Base-by-base conservation (phyloP, 2,113 vertebrate species). In the Eurystomus gularis region DNA sequence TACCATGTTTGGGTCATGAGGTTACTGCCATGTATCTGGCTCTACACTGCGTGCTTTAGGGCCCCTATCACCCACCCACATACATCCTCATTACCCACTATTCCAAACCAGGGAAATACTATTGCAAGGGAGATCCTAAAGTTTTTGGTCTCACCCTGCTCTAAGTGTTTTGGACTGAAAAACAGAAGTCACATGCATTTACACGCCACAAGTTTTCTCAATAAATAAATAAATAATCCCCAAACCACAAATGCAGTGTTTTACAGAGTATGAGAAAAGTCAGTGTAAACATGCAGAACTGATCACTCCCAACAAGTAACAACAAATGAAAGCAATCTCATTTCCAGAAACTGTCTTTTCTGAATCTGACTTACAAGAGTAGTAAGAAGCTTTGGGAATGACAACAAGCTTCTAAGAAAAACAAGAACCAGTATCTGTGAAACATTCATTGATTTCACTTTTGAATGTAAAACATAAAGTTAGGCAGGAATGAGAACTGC, bases 21-120 rank as follows among this genome's bases (percentile, higher is more conserved):
- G 29, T 25, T 28, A 39, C 26, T 15, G 31, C 4, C n/a, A 49
- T 0, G 4, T 29, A 19, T 8, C 31, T 4, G 4, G 65, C 28
- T 28, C 49, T 49, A 26, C 8, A 13, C 17, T 7, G 28, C 8
- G 40, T 6, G 3, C 13, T 44, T 58, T n/a, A 60, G 31, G 24
- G 12, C 3, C 3, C 17, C 16, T 54, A 26, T 16, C 18, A 24
- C n/a, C 25, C 11, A 52, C 18, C 3, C 35, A 42, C 29, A 24
- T 15, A 42, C 15, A 51, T 17, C 35, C 39, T 88, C 29, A 35
- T 12, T 28, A 55, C 17, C 16, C 16, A 17, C 33, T 51, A 33
- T 3, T 66, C 62, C 57, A 81, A 84, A 68, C 23, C 26, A 71
- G 25, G 25, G 57, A 70, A 80, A 76, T 28, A 10, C 46, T 58